These are phyloP conservation scores for Anolis apletophallus DNA, from an alignment of 2,797 vertebrate genomes.

Conservation along the genomic window DNA sequence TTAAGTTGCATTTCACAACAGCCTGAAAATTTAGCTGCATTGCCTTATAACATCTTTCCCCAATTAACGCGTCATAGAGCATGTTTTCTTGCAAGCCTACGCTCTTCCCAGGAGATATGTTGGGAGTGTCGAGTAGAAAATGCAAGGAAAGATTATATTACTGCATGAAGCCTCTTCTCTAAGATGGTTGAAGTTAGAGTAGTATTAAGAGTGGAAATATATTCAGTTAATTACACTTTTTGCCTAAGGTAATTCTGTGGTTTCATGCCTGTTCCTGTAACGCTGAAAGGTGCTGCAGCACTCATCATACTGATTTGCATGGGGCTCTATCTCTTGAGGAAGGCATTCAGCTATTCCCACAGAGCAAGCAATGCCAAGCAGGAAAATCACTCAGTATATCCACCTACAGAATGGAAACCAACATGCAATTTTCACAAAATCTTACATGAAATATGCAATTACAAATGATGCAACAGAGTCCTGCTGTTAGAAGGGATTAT, in stretches of 20 bases:
- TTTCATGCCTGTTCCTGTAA: constrained; percentile 36
- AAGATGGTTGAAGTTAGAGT: background rate
- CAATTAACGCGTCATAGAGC: rapidly evolving
- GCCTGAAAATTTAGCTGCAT: constrained; percentile 29
- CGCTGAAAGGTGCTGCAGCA: constrained; percentile 13
- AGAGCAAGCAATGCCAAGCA: background rate
- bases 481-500: background rate
- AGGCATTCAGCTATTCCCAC: background rate
- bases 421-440: constrained; percentile 48
- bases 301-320: background rate
- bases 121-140: constrained; percentile 30
- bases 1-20: constrained; percentile 21
- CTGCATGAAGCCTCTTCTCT: background rate
- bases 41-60: background rate
- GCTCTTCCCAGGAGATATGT: constrained; percentile 36
- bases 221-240: constrained; percentile 36
- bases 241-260: constrained; percentile 34
- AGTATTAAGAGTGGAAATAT: background rate
- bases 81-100: constrained; percentile 9
- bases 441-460: background rate
- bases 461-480: background rate
- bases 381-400: constrained; percentile 21
- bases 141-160: constrained; percentile 10
- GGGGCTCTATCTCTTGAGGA: background rate
- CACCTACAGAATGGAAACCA: constrained; percentile 28